Base-by-base conservation (phyloP, 1,140 invertebrate species). In the Armadillidium nasatum region DNA sequence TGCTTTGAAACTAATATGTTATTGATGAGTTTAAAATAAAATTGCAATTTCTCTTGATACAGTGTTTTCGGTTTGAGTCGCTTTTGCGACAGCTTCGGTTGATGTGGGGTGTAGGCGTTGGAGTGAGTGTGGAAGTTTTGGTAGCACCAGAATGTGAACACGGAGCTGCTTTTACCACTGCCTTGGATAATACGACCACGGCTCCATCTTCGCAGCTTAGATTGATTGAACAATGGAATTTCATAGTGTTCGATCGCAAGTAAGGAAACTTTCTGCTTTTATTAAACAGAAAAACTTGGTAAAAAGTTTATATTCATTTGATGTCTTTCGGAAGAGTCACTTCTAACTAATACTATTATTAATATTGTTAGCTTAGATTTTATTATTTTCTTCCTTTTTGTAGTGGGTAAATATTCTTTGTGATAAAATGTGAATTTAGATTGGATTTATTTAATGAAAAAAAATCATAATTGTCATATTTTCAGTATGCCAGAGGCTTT, bases 161-260 rank as follows among this genome's bases (percentile, higher is more conserved):
- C 82, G 88, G 86, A 71, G 82, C 83, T n/a, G 83, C 85, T 46
- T 81, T 84, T 45, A 85, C 86, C 15, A 83, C 84, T 7, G 83
- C 84, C 21, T 82, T 83, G n/a, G 85, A 88, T 71, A 60, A 13
- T 19, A 84, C 86, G 50, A 87, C 86, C 73, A 83, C 86, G 4
- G 81, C 83, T 13, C 86, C 86, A 60, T 83, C 84, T 22, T 83
- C 82, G 13, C 81, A 82, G 71, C 84, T 80, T 72, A 84, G 90
- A 78, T 85, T 92, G 19, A 83, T 93, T 78, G 92, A 93, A 83
- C 89, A 91, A 82, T 93, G 92, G 92, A 89, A 87, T 72, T 87
- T 93, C 77, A 86, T 87, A 78, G 84, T 90, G 66, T 75, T 79
- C 78, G 69, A 80, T 43, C 76, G 76, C 73, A 79, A 60, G 50